phyloP scores from a whole-genome alignment of 2,113 vertebrate species.

The Etheostoma cragini region DNA sequence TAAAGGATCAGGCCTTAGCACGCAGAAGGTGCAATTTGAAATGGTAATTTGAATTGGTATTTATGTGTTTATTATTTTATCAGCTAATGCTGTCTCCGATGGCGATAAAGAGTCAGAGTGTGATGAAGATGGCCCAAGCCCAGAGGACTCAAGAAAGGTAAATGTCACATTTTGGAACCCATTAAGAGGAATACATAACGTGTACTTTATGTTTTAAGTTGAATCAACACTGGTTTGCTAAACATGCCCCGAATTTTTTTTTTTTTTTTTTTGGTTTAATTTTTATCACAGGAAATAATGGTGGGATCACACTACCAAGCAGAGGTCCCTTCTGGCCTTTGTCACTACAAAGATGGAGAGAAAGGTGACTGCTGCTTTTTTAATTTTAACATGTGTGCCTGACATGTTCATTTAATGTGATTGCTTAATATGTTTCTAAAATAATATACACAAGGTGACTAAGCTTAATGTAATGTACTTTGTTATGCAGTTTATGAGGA shows the following conservation, averaged over 20 bases:
- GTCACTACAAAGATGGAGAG: constrained; percentile 85
- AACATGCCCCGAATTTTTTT: neutral
- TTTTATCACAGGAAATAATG: constrained; percentile 94
- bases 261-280: neutral
- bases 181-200: neutral
- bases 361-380: constrained; percentile 83
- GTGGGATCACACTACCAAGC: constrained; percentile 96
- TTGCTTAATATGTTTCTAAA: neutral
- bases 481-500: constrained; percentile 88
- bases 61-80: constrained; percentile 5
- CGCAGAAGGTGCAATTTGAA: neutral
- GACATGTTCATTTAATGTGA: neutral
- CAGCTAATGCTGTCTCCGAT: constrained; percentile 94
- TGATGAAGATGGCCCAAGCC: constrained; percentile 91
- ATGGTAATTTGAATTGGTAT: neutral
- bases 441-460: neutral
- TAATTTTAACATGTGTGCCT: neutral
- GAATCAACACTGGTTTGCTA: neutral
- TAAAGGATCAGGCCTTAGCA: neutral
- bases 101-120: constrained; percentile 97
- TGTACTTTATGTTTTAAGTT: neutral
- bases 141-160: constrained; percentile 96
- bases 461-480: constrained; percentile 4
- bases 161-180: neutral
- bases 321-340: constrained; percentile 91